Conservation (phyloP, 2,888 invertebrate genomes). For the Omphaloscelis lunosa region DNA sequence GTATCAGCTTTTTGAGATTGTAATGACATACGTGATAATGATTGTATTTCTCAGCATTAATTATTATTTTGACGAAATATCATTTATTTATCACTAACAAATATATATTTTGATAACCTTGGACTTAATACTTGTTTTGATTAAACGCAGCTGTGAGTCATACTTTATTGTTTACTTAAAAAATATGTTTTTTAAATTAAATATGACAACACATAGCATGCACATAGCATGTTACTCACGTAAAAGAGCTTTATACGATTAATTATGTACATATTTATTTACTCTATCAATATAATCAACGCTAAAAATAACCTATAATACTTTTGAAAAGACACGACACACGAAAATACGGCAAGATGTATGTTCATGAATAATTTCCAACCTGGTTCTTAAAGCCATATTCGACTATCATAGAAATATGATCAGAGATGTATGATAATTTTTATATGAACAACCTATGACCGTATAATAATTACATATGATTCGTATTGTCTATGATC, state of each 20-base stretch:
- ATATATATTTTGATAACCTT: conserved; percentile 29
- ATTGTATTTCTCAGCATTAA: not conserved
- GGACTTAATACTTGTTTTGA: conserved; percentile 12
- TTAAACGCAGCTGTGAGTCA: not conserved
- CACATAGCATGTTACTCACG: not conserved
- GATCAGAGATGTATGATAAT: too few species aligned
- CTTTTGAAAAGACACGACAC: not conserved
- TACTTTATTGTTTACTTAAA: not conserved
- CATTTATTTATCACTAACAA: not conserved
- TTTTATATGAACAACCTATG: too few species aligned
- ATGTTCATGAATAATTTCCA: not conserved
- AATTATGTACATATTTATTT: not conserved
- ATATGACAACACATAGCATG: not conserved
- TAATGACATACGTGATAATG: not conserved
- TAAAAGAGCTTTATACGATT: not conserved
- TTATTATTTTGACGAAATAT: conserved; percentile 5
- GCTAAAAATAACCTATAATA: too few species aligned
- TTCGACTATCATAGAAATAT: too few species aligned
- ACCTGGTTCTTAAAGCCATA: not conserved
- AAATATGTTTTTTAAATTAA: not conserved
- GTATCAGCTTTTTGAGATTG: not conserved
- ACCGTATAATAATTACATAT: too few species aligned
- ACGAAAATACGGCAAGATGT: not conserved
- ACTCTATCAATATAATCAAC: too few species aligned
- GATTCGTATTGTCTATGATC: too few species aligned